These are phyloP conservation scores for Dendrophyllia cribrosa DNA, from an alignment of 64 coral and sea anemone genomes.

Conservation along the genomic window DNA sequence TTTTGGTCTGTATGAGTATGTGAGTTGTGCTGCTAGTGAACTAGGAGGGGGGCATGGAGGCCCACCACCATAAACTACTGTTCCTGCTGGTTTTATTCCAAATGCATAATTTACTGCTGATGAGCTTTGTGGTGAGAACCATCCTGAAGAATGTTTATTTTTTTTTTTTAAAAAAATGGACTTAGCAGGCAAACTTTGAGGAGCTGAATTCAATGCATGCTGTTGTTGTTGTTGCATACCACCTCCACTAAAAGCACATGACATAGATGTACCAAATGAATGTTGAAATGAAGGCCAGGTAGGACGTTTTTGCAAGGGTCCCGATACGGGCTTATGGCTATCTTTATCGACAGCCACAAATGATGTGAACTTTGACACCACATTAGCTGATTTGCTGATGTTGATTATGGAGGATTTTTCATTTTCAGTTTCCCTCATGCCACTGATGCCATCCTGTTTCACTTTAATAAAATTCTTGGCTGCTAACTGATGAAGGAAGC, in stretches of 20 bases:
- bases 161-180: too few species aligned
- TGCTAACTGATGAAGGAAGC: conserved; percentile 64
- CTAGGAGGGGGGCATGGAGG: background rate
- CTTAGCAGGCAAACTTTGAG: too few species aligned
- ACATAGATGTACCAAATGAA: background rate
- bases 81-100: background rate
- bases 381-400: conserved; percentile 48
- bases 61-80: background rate
- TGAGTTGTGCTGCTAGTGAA: too few species aligned
- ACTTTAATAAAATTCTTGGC: conserved; percentile 74
- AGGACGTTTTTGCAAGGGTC: background rate
- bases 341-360: conserved; percentile 64
- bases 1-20: background rate
- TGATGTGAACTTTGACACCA: conserved; percentile 54
- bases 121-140: too few species aligned
- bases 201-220: too few species aligned
- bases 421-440: background rate
- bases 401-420: conserved; percentile 2
- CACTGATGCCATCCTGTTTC: conserved; percentile 23
- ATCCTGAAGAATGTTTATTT: background rate
- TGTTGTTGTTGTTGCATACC: background rate
- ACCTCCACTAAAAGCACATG: background rate
- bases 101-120: background rate
- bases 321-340: conserved; percentile 13
- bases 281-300: background rate